A percentile compares a stretch with the other conserved stretches of the same genome.
Evolutionary conservation across 2,888 invertebrate species (phyloP).

Genomic region (Molanna angustata): DNA sequence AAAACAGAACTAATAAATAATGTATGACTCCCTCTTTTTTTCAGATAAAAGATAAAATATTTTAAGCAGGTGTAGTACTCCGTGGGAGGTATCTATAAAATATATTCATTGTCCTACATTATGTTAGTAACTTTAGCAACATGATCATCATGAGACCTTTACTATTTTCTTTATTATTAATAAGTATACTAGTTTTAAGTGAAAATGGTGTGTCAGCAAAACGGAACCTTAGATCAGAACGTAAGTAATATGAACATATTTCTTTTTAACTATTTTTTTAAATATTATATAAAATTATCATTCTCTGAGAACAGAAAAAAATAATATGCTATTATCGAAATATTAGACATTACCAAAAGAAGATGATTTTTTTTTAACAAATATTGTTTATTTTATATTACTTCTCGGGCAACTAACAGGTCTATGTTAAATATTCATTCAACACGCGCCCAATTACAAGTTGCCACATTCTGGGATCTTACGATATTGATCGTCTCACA

Average conservation of each 20-base stretch:
- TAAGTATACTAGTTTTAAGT: slow-evolving; percentile 6
- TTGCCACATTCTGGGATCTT: too few relatives aligned
- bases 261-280: background rate
- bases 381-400: too few relatives aligned
- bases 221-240: slow-evolving; percentile 11
- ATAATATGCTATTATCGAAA: too few relatives aligned
- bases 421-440: too few relatives aligned
- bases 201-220: slow-evolving; percentile 8
- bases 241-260: slow-evolving; percentile 4
- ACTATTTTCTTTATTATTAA: background rate
- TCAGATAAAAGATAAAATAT: slow-evolving; percentile 16
- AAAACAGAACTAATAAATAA: slow-evolving; percentile 16
- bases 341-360: too few relatives aligned
- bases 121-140: background rate
- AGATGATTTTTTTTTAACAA: too few relatives aligned
- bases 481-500: too few relatives aligned
- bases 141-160: background rate
- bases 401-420: too few relatives aligned
- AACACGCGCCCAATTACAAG: too few relatives aligned
- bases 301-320: too few relatives aligned
- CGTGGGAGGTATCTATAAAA: slow-evolving; percentile 12
- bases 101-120: slow-evolving; percentile 3
- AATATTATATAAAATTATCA: background rate
- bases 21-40: slow-evolving; percentile 24
- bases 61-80: slow-evolving; percentile 11